A percentile compares a stretch with the other conserved stretches of the same genome.
Evolutionary conservation across 2,797 vertebrate genomes (phyloP).

Genomic region (Ceyx erithaca): DNA sequence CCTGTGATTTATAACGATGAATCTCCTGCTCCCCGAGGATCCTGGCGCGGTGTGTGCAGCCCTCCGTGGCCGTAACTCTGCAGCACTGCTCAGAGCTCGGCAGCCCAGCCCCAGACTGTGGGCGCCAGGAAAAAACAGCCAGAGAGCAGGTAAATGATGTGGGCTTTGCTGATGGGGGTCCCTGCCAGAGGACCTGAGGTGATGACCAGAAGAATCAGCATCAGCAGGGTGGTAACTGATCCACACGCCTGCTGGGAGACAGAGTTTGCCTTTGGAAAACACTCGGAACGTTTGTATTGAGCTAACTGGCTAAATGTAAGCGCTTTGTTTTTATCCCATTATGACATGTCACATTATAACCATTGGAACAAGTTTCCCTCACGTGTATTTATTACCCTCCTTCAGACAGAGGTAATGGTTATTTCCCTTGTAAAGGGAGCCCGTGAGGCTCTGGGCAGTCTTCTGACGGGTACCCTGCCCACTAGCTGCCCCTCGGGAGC

Average conservation of each 20-base stretch:
- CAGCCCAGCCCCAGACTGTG: not conserved
- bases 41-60: not conserved
- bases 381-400: not conserved
- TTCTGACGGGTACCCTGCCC: not conserved
- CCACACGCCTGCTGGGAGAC: not conserved
- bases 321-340: not conserved
- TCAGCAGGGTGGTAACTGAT: not conserved
- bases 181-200: not conserved
- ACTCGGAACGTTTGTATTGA: not conserved
- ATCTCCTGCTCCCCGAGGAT: not conserved
- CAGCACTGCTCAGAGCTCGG: not conserved
- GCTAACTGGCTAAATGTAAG: not conserved
- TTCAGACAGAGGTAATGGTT: not conserved
- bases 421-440: not conserved
- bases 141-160: no score
- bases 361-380: not conserved
- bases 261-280: not conserved
- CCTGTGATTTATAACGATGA: not conserved
- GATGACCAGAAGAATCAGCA: not conserved
- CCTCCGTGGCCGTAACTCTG: not conserved
- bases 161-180: not conserved
- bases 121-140: not conserved
- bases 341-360: not conserved
- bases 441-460: not conserved
- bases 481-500: rapidly evolving